Conservation (phyloP, 2,113 vertebrate genomes). For the Crotalus viridis region DNA sequence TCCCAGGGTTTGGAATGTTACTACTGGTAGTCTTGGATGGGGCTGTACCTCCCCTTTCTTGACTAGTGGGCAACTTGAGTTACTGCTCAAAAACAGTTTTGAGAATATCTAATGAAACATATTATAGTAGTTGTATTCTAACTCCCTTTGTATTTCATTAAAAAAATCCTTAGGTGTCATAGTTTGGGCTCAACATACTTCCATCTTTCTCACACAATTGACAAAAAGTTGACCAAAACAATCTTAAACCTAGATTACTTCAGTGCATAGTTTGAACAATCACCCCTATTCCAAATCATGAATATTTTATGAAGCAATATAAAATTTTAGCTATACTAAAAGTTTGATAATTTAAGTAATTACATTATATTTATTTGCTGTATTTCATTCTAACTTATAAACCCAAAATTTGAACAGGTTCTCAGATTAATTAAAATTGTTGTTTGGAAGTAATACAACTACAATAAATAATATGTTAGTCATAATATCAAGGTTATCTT, state of each 20-base stretch:
- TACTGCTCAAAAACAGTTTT: background rate
- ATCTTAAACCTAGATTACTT: background rate
- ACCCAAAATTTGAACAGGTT: background rate
- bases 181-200: background rate
- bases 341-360: background rate
- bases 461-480: background rate
- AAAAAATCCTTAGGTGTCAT: background rate
- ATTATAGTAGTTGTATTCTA: background rate
- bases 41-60: background rate
- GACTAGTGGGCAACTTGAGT: background rate
- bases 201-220: background rate
- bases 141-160: background rate
- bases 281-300: background rate
- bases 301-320: background rate
- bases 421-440: background rate
- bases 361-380: background rate
- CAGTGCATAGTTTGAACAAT: background rate
- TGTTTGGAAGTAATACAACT: background rate
- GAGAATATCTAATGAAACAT: background rate
- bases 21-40: background rate
- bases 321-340: background rate
- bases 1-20: background rate
- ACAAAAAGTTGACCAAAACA: background rate
- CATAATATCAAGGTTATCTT: background rate
- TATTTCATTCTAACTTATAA: background rate